phyloP scores from a whole-genome alignment of 2,888 invertebrate species.

The Nebria salina region DNA sequence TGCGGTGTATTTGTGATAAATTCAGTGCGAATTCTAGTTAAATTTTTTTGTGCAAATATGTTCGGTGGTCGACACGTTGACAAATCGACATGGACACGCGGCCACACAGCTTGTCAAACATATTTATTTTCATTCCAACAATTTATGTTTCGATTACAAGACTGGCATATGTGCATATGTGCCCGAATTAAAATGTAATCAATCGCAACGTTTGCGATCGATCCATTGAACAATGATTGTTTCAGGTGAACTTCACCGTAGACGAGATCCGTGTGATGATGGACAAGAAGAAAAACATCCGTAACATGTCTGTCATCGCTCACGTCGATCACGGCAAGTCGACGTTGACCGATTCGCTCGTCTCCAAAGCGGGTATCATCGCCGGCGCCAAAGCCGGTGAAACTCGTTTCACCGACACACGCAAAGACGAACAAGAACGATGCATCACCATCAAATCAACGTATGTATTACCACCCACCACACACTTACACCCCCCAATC shows the following conservation, averaged over 20 bases:
- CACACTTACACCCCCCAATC: background rate
- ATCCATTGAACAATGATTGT: background rate
- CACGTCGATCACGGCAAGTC: slow-evolving; percentile 99
- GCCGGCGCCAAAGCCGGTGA: slow-evolving; percentile 99
- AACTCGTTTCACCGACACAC: slow-evolving; percentile 98
- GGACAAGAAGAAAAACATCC: slow-evolving; percentile 99
- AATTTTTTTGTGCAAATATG: slow-evolving; percentile 23
- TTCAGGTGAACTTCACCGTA: slow-evolving; percentile 99
- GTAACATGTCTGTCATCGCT: slow-evolving; percentile 99
- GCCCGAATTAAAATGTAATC: too few species aligned
- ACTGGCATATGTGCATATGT: too few species aligned
- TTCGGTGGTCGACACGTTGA: slow-evolving; percentile 36
- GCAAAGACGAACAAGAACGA: slow-evolving; percentile 99
- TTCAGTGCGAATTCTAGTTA: background rate
- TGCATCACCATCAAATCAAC: slow-evolving; percentile 99
- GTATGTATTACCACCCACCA: slow-evolving; percentile 69
- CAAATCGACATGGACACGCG: slow-evolving; percentile 23
- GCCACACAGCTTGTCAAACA: background rate
- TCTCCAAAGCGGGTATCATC: slow-evolving; percentile 99
- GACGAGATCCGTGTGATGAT: slow-evolving; percentile 99
- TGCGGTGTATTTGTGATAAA: background rate
- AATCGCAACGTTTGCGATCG: too few species aligned
- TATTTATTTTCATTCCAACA: background rate
- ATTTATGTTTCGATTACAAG: too few species aligned
- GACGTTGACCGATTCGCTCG: slow-evolving; percentile 98